phyloP scores from a whole-genome alignment of 2,797 vertebrate species.

The Rhinogobio ventralis region DNA sequence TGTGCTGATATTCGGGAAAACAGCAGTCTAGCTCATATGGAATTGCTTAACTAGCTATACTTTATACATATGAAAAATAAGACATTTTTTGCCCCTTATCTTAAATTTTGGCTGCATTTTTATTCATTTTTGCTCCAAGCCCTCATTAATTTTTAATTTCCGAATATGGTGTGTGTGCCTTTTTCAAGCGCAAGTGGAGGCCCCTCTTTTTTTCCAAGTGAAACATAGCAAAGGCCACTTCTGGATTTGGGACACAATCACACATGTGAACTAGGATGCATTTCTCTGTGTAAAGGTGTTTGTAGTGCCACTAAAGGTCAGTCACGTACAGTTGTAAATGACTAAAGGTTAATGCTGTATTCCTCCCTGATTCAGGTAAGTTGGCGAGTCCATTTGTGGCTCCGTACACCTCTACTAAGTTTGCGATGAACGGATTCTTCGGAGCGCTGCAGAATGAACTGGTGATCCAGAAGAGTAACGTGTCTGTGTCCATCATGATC shows the following conservation, averaged over 20 bases:
- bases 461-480: constrained; percentile 66
- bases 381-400: constrained; percentile 70
- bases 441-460: constrained; percentile 71
- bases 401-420: constrained; percentile 73
- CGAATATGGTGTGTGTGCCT: no score
- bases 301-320: background rate
- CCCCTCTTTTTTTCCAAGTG: background rate
- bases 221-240: background rate
- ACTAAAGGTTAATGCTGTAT: background rate
- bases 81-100: background rate
- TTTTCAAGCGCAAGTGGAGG: no score
- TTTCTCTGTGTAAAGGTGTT: background rate
- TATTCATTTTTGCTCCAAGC: background rate
- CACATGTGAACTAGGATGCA: background rate
- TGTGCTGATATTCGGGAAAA: no score
- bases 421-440: constrained; percentile 75
- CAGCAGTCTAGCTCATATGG: background rate
- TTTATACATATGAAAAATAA: background rate
- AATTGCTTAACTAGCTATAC: background rate
- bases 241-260: background rate
- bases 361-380: constrained; percentile 64
- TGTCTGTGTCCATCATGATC: constrained; percentile 72
- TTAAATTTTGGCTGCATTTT: background rate
- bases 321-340: background rate
- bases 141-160: no score